Conservation (phyloP, 1,140 invertebrate genomes). For the Aphaenogaster ashmeadi region DNA sequence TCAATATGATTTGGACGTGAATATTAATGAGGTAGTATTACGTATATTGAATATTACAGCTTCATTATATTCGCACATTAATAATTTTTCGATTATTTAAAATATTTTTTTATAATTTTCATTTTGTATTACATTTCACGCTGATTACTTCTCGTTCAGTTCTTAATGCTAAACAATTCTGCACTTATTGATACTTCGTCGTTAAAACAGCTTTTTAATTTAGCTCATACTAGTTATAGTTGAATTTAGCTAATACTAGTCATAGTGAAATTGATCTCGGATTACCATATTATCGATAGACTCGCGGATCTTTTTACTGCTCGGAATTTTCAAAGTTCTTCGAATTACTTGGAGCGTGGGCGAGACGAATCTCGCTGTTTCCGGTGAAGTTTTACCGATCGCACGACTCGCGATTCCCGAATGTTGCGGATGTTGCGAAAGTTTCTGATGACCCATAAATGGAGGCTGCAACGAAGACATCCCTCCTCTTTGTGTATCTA, state of each 20-base stretch:
- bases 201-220: not conserved
- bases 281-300: not conserved
- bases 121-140: not conserved
- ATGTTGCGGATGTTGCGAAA: not conserved
- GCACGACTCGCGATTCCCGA: not conserved
- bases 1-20: not conserved
- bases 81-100: not conserved
- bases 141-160: not conserved
- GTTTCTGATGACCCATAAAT: not conserved
- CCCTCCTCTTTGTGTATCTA: not conserved
- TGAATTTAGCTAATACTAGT: not conserved
- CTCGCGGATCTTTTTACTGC: not conserved
- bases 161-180: not conserved
- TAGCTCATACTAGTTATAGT: not conserved
- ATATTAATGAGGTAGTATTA: not conserved
- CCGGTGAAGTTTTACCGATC: slow-evolving; percentile 3
- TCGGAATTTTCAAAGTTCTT: not conserved
- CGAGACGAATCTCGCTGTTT: not conserved
- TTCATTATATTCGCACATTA: not conserved
- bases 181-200: not conserved
- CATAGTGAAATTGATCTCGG: not conserved
- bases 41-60: not conserved
- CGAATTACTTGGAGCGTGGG: not conserved
- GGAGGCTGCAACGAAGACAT: not conserved
- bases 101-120: not conserved